Evolutionary conservation across 2,888 invertebrate genomes (phyloP), one percentile per base, ranked within the genome.

Genomic region (Pardosa pseudoannulata): DNA sequence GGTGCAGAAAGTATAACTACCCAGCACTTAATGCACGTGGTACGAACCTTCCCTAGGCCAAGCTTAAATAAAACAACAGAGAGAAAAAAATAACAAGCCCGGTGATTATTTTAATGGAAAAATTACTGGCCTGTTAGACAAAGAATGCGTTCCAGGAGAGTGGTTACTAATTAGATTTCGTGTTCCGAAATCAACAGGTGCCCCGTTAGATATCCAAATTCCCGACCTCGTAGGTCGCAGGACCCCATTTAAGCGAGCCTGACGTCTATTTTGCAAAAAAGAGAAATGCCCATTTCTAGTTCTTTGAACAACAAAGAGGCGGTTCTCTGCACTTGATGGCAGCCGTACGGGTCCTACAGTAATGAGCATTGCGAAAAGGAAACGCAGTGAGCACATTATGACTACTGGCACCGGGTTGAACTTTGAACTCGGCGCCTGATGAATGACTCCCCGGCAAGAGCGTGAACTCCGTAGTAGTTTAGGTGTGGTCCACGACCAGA

Each of bases 251-350:
- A 6, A 46, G 2, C 2, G 2, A 62, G 64, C 39, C 27, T 75
- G 65, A 75, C 74, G 41, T 75, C 74, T 75, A 75, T 75, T 64
- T 75, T 28, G n/a, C n/a, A n/a, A n/a, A n/a, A n/a, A n/a, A n/a
- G n/a, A n/a, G n/a, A 64, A 29, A 29, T 16, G 28, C 27, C 7
- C 1, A 31, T n/a, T 36, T 68, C n/a, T 5, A 36, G 36, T 68
- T 36, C 19, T 9, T 28, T 46, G 32, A 67, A 72, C 79, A 79
- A 29, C 62, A 32, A 65, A 79, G 50, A 73, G 79, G 79, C 79
- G 72, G 72, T 41, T 79, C 72, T 13, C 23, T 46, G n/a, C 16
- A 16, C 28, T n/a, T 65, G n/a, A 23, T 46, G 23, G 23, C 50
- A 67, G 50, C 27, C 27, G 28, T 39, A 23, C 28, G 6, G 16